Conservation (phyloP, 1,140 invertebrate genomes). For the Panagrolaimus sp. region DNA sequence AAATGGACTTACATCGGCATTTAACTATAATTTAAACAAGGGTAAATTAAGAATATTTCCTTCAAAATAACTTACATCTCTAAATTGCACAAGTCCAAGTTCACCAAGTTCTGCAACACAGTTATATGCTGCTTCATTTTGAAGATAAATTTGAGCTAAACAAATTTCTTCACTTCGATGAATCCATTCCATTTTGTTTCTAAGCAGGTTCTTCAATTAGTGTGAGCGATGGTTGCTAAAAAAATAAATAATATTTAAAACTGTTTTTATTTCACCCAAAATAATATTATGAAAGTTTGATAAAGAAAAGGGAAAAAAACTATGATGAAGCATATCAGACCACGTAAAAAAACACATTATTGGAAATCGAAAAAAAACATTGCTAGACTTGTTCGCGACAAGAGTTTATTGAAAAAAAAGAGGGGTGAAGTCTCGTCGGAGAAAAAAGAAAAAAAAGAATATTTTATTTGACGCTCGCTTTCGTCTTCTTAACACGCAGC, state of each 20-base stretch:
- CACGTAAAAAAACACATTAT: not conserved
- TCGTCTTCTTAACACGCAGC: too few species aligned
- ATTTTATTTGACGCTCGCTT: too few species aligned
- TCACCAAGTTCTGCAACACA: slow-evolving; percentile 82
- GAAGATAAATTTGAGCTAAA: slow-evolving; percentile 80
- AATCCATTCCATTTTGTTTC: slow-evolving; percentile 63
- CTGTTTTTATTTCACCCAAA: too few species aligned
- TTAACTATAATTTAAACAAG: slow-evolving; percentile 60
- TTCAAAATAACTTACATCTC: slow-evolving; percentile 69
- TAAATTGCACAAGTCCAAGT: slow-evolving; percentile 79
- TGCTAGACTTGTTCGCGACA: slow-evolving; percentile 14
- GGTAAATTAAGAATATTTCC: not conserved
- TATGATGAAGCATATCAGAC: too few species aligned
- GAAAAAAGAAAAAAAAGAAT: not conserved
- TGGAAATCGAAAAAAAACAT: slow-evolving; percentile 3
- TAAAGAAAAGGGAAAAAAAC: too few species aligned
- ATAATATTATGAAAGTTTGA: too few species aligned
- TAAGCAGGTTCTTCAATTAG: not conserved
- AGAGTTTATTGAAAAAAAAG: not conserved
- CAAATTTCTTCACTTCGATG: slow-evolving; percentile 84
- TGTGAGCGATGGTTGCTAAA: not conserved
- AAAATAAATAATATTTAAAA: too few species aligned
- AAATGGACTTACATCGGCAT: slow-evolving; percentile 76
- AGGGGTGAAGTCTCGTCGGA: not conserved
- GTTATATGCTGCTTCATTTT: slow-evolving; percentile 80